Base-by-base conservation (phyloP, 2,113 vertebrate species). In the Poecile atricapillus region DNA sequence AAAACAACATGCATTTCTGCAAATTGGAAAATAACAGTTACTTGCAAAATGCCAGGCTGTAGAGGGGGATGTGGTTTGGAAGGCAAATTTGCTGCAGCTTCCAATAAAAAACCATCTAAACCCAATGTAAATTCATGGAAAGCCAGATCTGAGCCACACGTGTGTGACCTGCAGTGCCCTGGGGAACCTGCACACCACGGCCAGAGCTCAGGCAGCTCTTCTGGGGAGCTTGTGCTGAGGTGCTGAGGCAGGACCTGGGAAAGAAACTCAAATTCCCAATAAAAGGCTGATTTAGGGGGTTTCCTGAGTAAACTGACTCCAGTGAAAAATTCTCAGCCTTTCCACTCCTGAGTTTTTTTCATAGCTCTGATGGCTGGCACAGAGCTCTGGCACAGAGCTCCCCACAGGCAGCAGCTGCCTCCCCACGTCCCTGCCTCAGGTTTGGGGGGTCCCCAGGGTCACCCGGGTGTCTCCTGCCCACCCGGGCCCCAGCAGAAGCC, bases 31-130 rank as follows among this genome's bases (percentile, higher is more conserved):
- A 75, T 46, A 81, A 64, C n/a, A n/a, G 65, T 35, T 77, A 63
- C 63, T 75, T 88, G 73, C 53, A 79, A 83, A 85, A 91, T n/a
- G 33, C n/a, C 47, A 76, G 87, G 47, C 52, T 96, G 58, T 63
- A 83, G 86, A 69, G 46, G 65, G 28, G n/a, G 33, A 67, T 74
- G 87, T 83, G 75, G 71, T 88, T 83, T 91, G 58, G 82, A 97
- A 60, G 82, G 49, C 46, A 93, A 82, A 82, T 67, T 88, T 25
- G 22, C 88, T 10, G 4, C 49, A 81, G 52, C 60, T 95, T 79
- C 86, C 63, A 68, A 11, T 15, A 53, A 30, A 90, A 93, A 96
- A 31, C 18, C 56, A 59, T 89, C 55, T 55, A 89, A 92, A 73
- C 27, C 30, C 74, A 78, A 5, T 10, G 13, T 22, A 74, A 23